Evolutionary conservation across 1,140 invertebrate species (phyloP).

Genomic region (Neodiprion lecontei): DNA sequence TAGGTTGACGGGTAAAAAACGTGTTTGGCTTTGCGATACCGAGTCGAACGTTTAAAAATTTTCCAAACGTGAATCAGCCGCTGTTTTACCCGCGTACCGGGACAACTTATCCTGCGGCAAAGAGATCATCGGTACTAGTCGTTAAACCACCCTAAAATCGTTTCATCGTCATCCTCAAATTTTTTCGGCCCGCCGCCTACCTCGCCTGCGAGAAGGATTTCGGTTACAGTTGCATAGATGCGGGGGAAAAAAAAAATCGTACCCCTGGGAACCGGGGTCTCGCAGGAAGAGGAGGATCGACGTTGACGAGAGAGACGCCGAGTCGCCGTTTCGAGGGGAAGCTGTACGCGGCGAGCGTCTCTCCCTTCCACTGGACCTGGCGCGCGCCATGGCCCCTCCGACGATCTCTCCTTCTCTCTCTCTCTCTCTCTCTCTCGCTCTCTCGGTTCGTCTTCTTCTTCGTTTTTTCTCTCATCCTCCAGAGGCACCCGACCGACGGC

Average conservation of each 20-base stretch:
- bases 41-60: too few species aligned
- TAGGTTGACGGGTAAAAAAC: too few species aligned
- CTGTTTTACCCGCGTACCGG: too few species aligned
- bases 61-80: too few species aligned
- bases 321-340: conserved; percentile 36
- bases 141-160: too few species aligned
- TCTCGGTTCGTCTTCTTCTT: conserved; percentile 4
- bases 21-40: too few species aligned
- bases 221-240: not conserved
- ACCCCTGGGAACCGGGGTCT: conserved; percentile 4
- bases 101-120: too few species aligned
- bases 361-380: conserved; percentile 50
- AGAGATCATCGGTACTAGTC: too few species aligned
- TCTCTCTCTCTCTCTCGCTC: conserved; percentile 5
- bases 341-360: conserved; percentile 55
- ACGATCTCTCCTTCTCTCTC: conserved; percentile 23
- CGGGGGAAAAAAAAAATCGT: not conserved
- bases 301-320: conserved; percentile 1
- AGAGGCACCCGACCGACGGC: conserved; percentile 13
- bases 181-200: too few species aligned
- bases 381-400: conserved; percentile 55
- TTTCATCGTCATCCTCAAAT: too few species aligned
- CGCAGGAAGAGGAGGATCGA: conserved; percentile 26
- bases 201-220: not conserved
- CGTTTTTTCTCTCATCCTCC: not conserved